Evolutionary conservation across 2,888 invertebrate species (phyloP).

Genomic region (Serrognathus titanus): DNA sequence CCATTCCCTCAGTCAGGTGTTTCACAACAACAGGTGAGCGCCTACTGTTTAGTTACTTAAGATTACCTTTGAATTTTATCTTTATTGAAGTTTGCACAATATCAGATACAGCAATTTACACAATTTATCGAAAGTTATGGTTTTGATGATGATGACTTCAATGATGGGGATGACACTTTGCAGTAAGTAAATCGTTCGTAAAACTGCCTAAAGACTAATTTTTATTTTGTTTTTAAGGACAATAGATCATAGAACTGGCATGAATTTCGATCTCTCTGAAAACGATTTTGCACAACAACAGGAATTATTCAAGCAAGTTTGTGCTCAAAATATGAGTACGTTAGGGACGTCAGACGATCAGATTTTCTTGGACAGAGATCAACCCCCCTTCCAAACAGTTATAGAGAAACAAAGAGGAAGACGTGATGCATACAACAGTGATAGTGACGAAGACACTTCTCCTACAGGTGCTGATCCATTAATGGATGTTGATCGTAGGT

Average conservation of each 20-base stretch:
- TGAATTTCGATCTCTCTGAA: slow-evolving; percentile 51
- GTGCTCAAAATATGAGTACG: slow-evolving; percentile 45
- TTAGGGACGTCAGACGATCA: slow-evolving; percentile 46
- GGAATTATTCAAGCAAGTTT: slow-evolving; percentile 62
- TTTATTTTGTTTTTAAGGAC: slow-evolving; percentile 27
- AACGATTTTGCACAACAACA: slow-evolving; percentile 49
- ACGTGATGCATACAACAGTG: slow-evolving; percentile 49
- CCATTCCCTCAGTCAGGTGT: slow-evolving; percentile 51
- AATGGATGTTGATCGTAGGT: slow-evolving; percentile 52
- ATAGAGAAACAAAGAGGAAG: slow-evolving; percentile 45
- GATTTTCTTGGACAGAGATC: slow-evolving; percentile 50
- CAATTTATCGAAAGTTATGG: slow-evolving; percentile 61
- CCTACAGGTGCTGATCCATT: slow-evolving; percentile 46
- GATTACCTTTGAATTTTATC: slow-evolving; percentile 36
- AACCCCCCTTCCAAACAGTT: slow-evolving; percentile 51
- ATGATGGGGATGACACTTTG: slow-evolving; percentile 56
- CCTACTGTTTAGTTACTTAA: neutral
- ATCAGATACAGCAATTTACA: slow-evolving; percentile 61
- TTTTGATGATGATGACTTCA: slow-evolving; percentile 62
- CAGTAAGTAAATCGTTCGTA: slow-evolving; percentile 46
- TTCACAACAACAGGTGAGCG: slow-evolving; percentile 51
- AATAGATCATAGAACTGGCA: slow-evolving; percentile 41
- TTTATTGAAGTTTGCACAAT: slow-evolving; percentile 52
- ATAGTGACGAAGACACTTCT: slow-evolving; percentile 50
- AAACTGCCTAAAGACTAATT: neutral